Conservation (phyloP, 1,140 invertebrate genomes). For the Drosophila dunni region DNA sequence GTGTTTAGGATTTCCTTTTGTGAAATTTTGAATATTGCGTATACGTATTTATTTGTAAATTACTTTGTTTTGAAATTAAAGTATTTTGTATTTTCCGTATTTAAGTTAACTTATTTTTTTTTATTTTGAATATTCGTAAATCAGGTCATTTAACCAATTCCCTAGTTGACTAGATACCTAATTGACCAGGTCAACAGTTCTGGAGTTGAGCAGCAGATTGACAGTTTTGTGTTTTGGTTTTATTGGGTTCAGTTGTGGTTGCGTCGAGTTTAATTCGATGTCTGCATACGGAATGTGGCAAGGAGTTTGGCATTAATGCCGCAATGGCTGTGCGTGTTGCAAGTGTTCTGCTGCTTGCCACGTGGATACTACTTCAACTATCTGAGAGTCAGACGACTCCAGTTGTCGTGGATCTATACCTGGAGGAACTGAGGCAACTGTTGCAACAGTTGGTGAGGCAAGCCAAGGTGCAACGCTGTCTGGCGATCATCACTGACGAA, state of each 20-base stretch:
- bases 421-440: slow-evolving; percentile 40
- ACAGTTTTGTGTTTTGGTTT: slow-evolving; percentile 13
- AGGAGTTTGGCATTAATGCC: slow-evolving; percentile 1
- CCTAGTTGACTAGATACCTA: slow-evolving; percentile 4
- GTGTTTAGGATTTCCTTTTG: no score
- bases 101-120: background rate
- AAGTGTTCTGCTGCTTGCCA: slow-evolving; percentile 45
- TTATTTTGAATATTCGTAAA: background rate
- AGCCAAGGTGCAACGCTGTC: slow-evolving; percentile 62
- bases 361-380: slow-evolving; percentile 7
- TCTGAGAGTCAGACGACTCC: background rate
- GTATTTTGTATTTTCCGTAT: background rate
- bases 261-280: slow-evolving; percentile 71
- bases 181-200: slow-evolving; percentile 52
- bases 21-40: no score
- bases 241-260: slow-evolving; percentile 43
- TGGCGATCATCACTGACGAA: slow-evolving; percentile 73
- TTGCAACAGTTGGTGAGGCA: slow-evolving; percentile 54
- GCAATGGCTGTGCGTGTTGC: background rate
- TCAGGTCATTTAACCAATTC: background rate
- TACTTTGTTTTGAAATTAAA: no score
- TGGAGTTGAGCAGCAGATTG: slow-evolving; percentile 30
- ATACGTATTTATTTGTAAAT: no score
- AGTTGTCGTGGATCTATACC: slow-evolving; percentile 32
- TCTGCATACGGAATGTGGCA: slow-evolving; percentile 58